Percentiles rank a stretch among this genome's conserved stretches.
These are phyloP conservation scores for Megaceryle alcyon DNA, from an alignment of 2,797 vertebrate species.

Conservation along the genomic window DNA sequence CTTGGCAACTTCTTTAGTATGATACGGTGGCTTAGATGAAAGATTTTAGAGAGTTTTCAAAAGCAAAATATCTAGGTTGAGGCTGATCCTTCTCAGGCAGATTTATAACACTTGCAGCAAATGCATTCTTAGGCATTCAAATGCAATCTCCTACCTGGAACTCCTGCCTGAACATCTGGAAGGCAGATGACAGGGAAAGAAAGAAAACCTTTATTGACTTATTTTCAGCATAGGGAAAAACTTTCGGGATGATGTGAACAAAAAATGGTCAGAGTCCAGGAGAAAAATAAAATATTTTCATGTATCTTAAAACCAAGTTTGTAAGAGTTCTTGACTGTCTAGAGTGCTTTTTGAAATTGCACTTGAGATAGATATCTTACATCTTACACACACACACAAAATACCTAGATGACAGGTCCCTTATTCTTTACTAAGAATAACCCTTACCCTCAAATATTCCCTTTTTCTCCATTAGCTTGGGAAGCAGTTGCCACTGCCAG, in stretches of 20 bases:
- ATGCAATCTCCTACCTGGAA: not conserved
- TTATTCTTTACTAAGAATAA: not conserved
- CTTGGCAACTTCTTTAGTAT: not conserved
- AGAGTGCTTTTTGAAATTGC: not conserved
- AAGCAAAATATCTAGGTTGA: not conserved
- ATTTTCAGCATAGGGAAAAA: not conserved
- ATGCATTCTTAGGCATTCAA: not conserved
- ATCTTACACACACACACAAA: not conserved
- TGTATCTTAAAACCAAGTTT: not conserved
- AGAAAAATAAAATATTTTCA: not conserved
- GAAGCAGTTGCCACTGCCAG: not conserved
- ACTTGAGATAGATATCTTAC: rapidly evolving
- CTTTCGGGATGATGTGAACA: not conserved
- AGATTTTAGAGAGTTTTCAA: not conserved
- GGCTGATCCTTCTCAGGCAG: not conserved
- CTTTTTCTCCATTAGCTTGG: not conserved
- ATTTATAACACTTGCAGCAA: not conserved
- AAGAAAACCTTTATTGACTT: not conserved
- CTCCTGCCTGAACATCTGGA: slow-evolving; percentile 1
- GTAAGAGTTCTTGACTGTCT: not conserved
- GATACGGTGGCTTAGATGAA: not conserved
- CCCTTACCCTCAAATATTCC: not conserved
- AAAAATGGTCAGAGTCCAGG: not conserved
- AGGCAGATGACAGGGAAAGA: not conserved
- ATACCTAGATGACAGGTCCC: not conserved